Evolutionary conservation across 2,113 vertebrate species (phyloP), one percentile per base, ranked within the genome.

Genomic region (Atractosteus spatula): DNA sequence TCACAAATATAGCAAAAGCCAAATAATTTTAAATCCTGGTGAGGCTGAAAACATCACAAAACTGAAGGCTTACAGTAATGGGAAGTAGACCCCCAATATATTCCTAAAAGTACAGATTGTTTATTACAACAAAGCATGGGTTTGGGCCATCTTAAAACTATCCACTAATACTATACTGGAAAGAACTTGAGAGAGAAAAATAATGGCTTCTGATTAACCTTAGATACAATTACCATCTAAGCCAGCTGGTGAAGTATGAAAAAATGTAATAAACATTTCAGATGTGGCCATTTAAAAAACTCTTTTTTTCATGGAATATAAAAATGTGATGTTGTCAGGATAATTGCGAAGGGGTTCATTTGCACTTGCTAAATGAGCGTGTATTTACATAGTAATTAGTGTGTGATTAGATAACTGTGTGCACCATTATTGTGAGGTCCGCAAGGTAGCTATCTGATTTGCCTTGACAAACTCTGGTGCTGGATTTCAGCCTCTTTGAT

Each of bases 311-410:
- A 51, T 56, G 45, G 54, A 16, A 43, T 57, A 17, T 55, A 5
- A 29, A 10, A n/a, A 43, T 3, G 43, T 14, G n/a, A 44, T 16
- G 13, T 10, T 54, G 13, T 44, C 16, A 51, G 10, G 47, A 51
- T 51, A 51, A 51, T 51, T 51, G 4, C 71, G 12, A 4, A 16
- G 12, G 16, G 44, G n/a, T 13, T 13, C 61, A 10, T 16, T 29
- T 3, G 12, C 7, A 7, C 12, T 2, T 16, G 11, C 41, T 59
- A 8, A 29, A 12, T 2, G 65, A 43, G 11, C n/a, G 7, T 16
- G 55, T 57, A 44, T 70, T 43, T 70, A 41, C 68, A 41, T 42
- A 17, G 55, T 65, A 42, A 61, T 45, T 59, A 55, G 66, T 44
- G 8, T 56, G 17, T 8, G 66, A 42, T 42, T 56, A 17, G 71